These are phyloP conservation scores for Dicranocentrus wangi DNA, from an alignment of 2,888 invertebrate species.

Conservation along the genomic window DNA sequence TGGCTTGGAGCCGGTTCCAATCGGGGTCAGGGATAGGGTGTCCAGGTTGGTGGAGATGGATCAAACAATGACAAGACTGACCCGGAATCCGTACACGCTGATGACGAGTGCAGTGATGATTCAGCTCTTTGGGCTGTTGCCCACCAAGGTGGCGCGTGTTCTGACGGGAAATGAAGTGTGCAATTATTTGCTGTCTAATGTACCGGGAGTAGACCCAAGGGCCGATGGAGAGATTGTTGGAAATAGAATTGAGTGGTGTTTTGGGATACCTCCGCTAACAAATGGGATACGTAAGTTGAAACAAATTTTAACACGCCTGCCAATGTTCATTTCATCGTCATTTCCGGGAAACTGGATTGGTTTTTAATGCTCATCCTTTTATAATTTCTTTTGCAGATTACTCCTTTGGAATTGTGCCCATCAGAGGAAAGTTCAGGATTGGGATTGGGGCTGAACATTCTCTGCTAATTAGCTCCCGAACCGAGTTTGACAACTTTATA, in stretches of 20 bases:
- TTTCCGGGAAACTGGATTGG: too few relatives aligned
- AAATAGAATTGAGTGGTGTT: background rate
- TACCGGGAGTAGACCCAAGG: background rate
- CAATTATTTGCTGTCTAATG: slow-evolving; percentile 1
- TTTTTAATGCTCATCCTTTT: background rate
- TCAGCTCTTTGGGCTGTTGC: background rate
- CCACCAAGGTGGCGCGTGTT: background rate
- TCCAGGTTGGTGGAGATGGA: background rate
- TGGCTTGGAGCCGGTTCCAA: background rate
- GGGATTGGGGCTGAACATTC: background rate
- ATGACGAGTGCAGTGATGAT: background rate
- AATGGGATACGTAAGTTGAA: slow-evolving; percentile 34
- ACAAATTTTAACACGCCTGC: background rate
- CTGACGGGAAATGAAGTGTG: background rate
- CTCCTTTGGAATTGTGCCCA: background rate
- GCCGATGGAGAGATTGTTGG: background rate
- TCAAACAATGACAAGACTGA: background rate
- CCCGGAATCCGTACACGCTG: background rate
- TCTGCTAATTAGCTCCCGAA: background rate
- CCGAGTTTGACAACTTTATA: slow-evolving; percentile 11
- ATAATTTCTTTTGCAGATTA: background rate
- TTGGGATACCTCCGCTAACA: slow-evolving; percentile 8
- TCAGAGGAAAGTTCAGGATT: background rate
- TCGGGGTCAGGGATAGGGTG: background rate
- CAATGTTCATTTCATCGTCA: background rate